Percentiles rank a stretch among this genome's conserved stretches.
phyloP scores from a whole-genome alignment of 2,113 vertebrate genomes.

The Neogobius melanostomus region DNA sequence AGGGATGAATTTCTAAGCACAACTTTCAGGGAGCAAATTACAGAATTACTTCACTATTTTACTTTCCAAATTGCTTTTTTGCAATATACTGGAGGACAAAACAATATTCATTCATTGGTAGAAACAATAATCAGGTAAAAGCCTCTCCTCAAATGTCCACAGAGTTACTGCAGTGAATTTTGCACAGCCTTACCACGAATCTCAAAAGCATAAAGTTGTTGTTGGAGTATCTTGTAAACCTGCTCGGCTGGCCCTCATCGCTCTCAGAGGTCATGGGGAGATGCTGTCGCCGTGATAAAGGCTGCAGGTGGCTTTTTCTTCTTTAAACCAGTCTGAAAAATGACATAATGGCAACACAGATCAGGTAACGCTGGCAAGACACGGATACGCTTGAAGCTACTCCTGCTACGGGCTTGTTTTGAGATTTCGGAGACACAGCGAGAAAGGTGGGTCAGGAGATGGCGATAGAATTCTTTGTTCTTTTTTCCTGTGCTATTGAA shows the following conservation, averaged over 20 bases:
- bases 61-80: too few relatives aligned
- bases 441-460: conserved; percentile 23
- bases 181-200: background rate
- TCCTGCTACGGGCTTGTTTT: conserved; percentile 45
- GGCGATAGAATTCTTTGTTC: too few relatives aligned
- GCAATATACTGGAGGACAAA: too few relatives aligned
- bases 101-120: too few relatives aligned
- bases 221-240: background rate
- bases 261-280: conserved; percentile 36
- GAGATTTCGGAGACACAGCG: conserved; percentile 20
- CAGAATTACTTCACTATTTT: too few relatives aligned
- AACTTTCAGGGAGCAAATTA: too few relatives aligned
- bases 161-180: background rate
- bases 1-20: too few relatives aligned
- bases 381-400: conserved; percentile 67
- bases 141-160: too few relatives aligned
- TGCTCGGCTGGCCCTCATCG: conserved; percentile 16
- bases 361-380: conserved; percentile 65
- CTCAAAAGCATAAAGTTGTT: background rate
- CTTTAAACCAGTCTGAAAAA: conserved; percentile 54
- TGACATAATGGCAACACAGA: conserved; percentile 60
- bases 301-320: conserved; percentile 67
- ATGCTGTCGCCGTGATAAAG: conserved; percentile 54
- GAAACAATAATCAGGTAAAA: too few relatives aligned
- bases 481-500: too few relatives aligned